Evolutionary conservation across 1,140 invertebrate species (phyloP).

Genomic region (Rhopalosiphum maidis): DNA sequence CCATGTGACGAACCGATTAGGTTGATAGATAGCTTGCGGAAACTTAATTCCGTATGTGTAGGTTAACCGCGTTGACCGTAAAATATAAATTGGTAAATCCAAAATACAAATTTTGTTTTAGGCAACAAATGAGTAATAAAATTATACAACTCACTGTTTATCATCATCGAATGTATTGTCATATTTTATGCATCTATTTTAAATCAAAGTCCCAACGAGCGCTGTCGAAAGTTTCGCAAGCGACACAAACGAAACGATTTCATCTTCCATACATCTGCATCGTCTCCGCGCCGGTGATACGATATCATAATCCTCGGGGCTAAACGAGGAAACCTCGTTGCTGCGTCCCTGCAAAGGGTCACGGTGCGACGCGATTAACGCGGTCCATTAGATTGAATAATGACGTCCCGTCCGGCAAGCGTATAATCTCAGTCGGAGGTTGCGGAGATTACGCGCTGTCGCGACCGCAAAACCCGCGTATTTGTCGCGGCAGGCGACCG

Average conservation of each 20-base stretch:
- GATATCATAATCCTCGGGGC: slow-evolving; percentile 1
- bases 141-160: too few relatives aligned
- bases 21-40: too few relatives aligned
- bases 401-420: slow-evolving; percentile 24
- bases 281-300: not conserved
- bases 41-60: too few relatives aligned
- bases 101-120: too few relatives aligned
- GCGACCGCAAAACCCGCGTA: slow-evolving; percentile 40
- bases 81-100: too few relatives aligned
- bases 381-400: slow-evolving; percentile 55
- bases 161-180: not conserved
- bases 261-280: not conserved
- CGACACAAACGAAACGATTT: not conserved
- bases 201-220: not conserved
- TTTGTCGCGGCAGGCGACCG: not conserved
- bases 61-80: too few relatives aligned
- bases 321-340: not conserved
- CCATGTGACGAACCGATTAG: too few relatives aligned
- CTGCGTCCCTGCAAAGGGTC: not conserved
- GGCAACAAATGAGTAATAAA: too few relatives aligned
- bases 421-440: slow-evolving; percentile 10
- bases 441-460: slow-evolving; percentile 47
- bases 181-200: not conserved
- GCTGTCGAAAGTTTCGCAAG: not conserved
- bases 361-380: not conserved